Percentiles rank a stretch among this genome's conserved stretches.
These are phyloP conservation scores for Spodoptera litura DNA, from an alignment of 1,140 invertebrate species.

Conservation along the genomic window DNA sequence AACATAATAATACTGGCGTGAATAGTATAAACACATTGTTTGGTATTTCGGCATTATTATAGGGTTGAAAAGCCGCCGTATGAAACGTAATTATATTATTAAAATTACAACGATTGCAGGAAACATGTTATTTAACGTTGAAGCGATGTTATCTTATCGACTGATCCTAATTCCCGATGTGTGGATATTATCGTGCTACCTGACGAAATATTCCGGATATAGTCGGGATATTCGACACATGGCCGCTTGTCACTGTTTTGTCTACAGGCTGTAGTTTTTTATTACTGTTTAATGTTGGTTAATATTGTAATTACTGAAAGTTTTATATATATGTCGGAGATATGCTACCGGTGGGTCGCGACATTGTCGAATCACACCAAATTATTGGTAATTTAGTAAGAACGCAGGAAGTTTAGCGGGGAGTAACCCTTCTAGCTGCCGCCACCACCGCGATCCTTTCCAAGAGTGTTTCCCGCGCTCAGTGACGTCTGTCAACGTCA, in stretches of 20 bases:
- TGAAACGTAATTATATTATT: constrained; percentile 83
- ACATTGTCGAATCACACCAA: too few species aligned
- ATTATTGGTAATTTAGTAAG: too few species aligned
- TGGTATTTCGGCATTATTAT: constrained; percentile 60
- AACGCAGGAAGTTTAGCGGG: too few species aligned
- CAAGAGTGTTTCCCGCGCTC: too few species aligned
- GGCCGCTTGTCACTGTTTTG: constrained; percentile 53
- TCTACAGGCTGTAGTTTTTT: constrained; percentile 51
- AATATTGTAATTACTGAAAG: too few species aligned
- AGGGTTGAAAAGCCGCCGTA: constrained; percentile 63
- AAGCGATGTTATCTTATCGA: constrained; percentile 83
- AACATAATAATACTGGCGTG: constrained; percentile 53
- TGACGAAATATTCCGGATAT: constrained; percentile 79
- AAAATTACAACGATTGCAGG: constrained; percentile 83
- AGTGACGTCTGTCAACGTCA: too few species aligned
- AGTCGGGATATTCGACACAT: constrained; percentile 69
- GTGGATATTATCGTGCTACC: constrained; percentile 84
- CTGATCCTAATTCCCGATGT: constrained; percentile 83
- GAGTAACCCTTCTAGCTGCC: too few species aligned
- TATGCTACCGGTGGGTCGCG: too few species aligned
- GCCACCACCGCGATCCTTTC: too few species aligned
- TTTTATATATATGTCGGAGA: too few species aligned
- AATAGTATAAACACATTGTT: constrained; percentile 52
- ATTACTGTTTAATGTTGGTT: neutral
- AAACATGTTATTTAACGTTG: constrained; percentile 85